Evolutionary conservation across 2,113 vertebrate species (phyloP).

Genomic region (Myiopsitta monachus): DNA sequence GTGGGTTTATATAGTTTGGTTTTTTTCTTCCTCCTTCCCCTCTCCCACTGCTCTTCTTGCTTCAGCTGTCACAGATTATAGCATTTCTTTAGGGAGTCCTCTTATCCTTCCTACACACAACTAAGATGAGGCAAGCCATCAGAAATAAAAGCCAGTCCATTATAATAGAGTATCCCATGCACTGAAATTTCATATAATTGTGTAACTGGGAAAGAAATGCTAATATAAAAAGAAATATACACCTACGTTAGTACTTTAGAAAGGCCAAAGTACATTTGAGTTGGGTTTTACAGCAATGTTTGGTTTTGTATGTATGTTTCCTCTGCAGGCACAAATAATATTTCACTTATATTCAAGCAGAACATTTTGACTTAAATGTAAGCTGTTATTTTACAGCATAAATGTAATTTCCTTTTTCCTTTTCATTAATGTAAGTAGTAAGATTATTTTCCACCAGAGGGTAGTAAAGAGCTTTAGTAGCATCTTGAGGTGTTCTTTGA

Average conservation of each 20-base stretch:
- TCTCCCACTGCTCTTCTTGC: background rate
- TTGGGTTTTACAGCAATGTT: background rate
- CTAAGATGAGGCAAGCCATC: background rate
- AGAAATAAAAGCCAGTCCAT: background rate
- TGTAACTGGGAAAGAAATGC: background rate
- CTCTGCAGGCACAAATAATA: background rate
- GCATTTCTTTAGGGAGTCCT: background rate
- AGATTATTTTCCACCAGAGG: slow-evolving; percentile 44
- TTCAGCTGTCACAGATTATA: background rate
- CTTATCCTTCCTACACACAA: background rate
- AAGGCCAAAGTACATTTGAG: background rate
- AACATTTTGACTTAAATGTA: background rate
- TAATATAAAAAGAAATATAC: background rate
- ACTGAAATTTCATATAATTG: background rate
- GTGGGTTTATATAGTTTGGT: background rate
- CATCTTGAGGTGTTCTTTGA: background rate
- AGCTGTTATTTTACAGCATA: background rate
- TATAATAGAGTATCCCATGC: too few relatives aligned
- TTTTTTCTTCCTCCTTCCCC: background rate
- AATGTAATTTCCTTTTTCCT: background rate
- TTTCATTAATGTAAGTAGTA: background rate
- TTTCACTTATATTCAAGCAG: background rate
- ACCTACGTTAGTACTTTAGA: background rate
- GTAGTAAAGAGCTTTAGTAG: slow-evolving; percentile 44
- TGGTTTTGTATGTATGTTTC: background rate